Conservation (phyloP, 2,888 invertebrate genomes). For the Pristionchus maxplancki region DNA sequence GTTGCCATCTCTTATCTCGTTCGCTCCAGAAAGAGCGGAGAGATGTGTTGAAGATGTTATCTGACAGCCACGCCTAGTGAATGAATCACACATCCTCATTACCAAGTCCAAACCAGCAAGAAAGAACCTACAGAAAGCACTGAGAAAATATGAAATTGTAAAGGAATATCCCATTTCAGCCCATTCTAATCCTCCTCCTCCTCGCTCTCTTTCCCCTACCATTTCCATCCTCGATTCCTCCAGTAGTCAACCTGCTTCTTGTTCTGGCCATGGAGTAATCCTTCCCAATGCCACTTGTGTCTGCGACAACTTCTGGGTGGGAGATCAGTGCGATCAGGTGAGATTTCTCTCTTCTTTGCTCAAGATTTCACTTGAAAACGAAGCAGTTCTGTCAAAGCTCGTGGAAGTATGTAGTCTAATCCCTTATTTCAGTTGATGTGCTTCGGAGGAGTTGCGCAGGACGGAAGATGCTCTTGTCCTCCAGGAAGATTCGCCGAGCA, state of each 20-base stretch:
- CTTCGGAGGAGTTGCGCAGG: slow-evolving; percentile 23
- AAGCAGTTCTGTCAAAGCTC: not conserved
- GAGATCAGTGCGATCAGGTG: slow-evolving; percentile 26
- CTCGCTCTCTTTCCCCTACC: not conserved
- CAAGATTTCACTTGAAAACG: not conserved
- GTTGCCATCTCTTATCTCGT: not conserved
- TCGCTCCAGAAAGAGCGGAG: not conserved
- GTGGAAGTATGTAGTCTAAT: not conserved
- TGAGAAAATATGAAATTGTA: not conserved
- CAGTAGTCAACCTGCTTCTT: not conserved
- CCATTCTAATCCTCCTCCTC: not conserved
- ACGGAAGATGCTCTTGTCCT: slow-evolving; percentile 32
- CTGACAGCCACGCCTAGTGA: slow-evolving; percentile 19
- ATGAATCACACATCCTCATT: slow-evolving; percentile 43
- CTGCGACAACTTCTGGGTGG: slow-evolving; percentile 46
- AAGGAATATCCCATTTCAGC: no score
- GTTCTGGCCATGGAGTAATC: slow-evolving; percentile 35
- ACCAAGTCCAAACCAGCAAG: not conserved
- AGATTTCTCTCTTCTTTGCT: not conserved
- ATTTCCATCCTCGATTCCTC: slow-evolving; percentile 9
- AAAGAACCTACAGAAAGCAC: not conserved
- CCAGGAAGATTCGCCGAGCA: slow-evolving; percentile 46
- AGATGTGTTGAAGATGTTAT: slow-evolving; percentile 32
- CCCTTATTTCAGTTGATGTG: slow-evolving; percentile 6
- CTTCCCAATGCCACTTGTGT: slow-evolving; percentile 48